Percentiles rank a stretch among this genome's conserved stretches.
These are phyloP conservation scores for Harpagoxenus sublaevis DNA, from an alignment of 2,888 invertebrate genomes.

Conservation along the genomic window DNA sequence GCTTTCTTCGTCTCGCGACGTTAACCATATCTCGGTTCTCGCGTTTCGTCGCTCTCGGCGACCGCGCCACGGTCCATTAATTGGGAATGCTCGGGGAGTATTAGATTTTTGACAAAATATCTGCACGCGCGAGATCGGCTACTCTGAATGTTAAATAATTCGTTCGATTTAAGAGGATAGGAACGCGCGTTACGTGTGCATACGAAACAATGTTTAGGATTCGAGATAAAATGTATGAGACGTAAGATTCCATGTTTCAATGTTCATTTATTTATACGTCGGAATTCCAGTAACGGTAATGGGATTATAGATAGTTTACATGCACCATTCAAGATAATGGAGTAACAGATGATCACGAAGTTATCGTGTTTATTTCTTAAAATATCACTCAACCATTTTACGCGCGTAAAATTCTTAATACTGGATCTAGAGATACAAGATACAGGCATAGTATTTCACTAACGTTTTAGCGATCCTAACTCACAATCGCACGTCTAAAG, in stretches of 20 bases:
- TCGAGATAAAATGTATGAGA: neutral
- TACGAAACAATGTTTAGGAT: neutral
- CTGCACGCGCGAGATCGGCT: slow-evolving; percentile 7
- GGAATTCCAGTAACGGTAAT: neutral
- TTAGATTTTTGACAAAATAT: slow-evolving; percentile 39
- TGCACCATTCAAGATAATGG: no score
- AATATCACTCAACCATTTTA: neutral
- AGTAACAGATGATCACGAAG: neutral
- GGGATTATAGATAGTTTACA: neutral
- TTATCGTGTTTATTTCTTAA: no score
- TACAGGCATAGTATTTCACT: neutral
- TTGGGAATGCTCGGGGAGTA: slow-evolving; percentile 38
- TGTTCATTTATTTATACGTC: neutral
- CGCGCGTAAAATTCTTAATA: neutral
- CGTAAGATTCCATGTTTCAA: neutral
- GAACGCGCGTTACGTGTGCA: neutral
- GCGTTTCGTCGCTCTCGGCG: slow-evolving; percentile 14
- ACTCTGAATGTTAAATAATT: slow-evolving; percentile 27
- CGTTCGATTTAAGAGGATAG: neutral
- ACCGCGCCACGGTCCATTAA: slow-evolving; percentile 47
- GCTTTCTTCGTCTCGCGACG: slow-evolving; percentile 41
- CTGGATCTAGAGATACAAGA: neutral
- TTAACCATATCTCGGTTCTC: slow-evolving; percentile 27
- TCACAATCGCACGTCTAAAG: slow-evolving; percentile 22
- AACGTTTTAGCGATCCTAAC: neutral